These are phyloP conservation scores for Conus betulinus DNA, from an alignment of 1,140 invertebrate species.

Conservation along the genomic window DNA sequence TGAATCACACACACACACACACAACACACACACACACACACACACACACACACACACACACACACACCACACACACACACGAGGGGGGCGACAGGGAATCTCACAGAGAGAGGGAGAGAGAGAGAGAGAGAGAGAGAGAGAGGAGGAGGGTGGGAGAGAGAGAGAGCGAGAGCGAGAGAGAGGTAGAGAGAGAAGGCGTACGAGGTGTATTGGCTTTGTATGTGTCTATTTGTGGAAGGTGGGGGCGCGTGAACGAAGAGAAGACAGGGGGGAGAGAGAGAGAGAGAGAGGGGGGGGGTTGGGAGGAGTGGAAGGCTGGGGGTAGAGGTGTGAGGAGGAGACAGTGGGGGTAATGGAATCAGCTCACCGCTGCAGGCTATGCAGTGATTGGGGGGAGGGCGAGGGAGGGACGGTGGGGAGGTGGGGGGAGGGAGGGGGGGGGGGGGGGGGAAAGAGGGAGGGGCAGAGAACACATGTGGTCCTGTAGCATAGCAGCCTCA, in stretches of 20 bases:
- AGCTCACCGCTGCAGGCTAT: background rate
- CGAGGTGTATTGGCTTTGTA: background rate
- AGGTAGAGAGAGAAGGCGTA: background rate
- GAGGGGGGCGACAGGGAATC: background rate
- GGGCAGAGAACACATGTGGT: background rate
- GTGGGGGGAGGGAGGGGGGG: too few species aligned
- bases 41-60: conserved; percentile 22
- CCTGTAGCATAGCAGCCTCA: background rate
- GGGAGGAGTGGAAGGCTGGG: background rate
- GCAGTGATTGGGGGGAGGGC: background rate
- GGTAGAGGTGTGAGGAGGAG: background rate
- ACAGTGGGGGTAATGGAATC: background rate
- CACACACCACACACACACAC: conserved; percentile 10
- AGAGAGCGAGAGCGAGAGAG: too few species aligned
- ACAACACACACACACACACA: background rate
- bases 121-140: background rate
- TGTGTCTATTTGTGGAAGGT: background rate
- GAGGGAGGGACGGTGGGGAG: too few species aligned
- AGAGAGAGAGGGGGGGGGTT: background rate
- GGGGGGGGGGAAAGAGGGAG: background rate
- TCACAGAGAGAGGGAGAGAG: too few species aligned
- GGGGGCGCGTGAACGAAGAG: background rate
- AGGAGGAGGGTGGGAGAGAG: too few species aligned
- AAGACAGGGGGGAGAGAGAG: too few species aligned
- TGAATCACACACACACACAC: background rate